Evolutionary conservation across 2,113 vertebrate genomes (phyloP), one percentile per base, ranked within the genome.

Genomic region (Empidonax traillii): DNA sequence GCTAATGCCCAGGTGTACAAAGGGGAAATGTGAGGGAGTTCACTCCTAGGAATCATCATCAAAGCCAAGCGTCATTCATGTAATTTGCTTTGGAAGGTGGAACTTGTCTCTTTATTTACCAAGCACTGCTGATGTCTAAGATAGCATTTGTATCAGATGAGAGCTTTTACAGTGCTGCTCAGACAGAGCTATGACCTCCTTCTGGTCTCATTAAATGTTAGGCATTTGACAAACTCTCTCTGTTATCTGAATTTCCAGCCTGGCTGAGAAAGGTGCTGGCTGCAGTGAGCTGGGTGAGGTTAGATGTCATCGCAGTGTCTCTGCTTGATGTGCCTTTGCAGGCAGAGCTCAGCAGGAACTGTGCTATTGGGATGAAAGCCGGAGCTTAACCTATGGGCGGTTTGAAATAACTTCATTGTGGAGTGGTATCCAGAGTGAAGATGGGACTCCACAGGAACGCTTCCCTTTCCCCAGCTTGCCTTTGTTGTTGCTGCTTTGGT

Each of bases 381-480:
- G 0, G n/a, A 61, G 95, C 93, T 95, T 97, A 96, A 97, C 93
- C 95, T 88, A 90, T 56, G 88, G 93, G 92, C 37, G 10, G 88
- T 95, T 90, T 89, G 95, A 97, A 96, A 93, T 84, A 78, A 90
- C 85, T 88, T 80, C 95, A 96, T 96, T 96, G 94, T 95, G 39
- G 96, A 90, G 55, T 12, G 94, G 96, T 96, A 95, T 94, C 94
- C 93, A 81, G 93, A 96, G 96, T 93, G 92, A 96, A 96, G 95
- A 95, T 96, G 96, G 95, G 94, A 53, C 94, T 96, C 95, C 52
- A 20, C 96, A 89, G 96, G 96, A 97, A 96, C 93, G 95, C 93
- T 97, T 97, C 96, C 95, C 94, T 93, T 96, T 96, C 83, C 93
- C 85, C 93, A 93, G 94, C 95, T 93, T 86, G 92, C 92, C 85